Evolutionary conservation across 2,797 vertebrate genomes (phyloP).

Genomic region (Artibeus lituratus): DNA sequence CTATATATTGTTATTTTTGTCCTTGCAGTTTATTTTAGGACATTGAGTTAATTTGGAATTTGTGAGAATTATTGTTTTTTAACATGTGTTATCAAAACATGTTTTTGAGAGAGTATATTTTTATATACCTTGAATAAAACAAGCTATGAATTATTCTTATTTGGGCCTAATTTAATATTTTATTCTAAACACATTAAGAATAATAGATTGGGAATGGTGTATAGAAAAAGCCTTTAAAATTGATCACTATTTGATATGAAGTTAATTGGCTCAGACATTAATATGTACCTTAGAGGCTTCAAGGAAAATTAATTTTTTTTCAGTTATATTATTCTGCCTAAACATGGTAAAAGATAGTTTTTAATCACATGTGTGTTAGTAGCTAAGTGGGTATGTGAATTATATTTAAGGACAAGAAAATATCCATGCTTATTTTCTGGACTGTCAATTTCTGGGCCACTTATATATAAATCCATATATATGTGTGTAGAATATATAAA

Average conservation of each 20-base stretch:
- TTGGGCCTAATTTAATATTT: slow-evolving; percentile 17
- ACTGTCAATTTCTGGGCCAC: background rate
- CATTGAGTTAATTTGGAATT: slow-evolving; percentile 25
- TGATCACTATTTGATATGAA: background rate
- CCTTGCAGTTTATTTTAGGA: background rate
- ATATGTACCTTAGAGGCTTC: background rate
- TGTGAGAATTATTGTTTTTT: slow-evolving; percentile 27
- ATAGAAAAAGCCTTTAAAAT: background rate
- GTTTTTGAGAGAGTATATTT: background rate
- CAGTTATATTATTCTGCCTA: background rate
- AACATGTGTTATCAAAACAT: background rate
- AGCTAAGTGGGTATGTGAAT: background rate
- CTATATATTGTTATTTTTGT: background rate
- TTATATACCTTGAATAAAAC: slow-evolving; percentile 5
- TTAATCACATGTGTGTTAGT: background rate
- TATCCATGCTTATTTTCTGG: background rate
- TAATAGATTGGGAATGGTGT: background rate
- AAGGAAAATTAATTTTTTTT: slow-evolving; percentile 23
- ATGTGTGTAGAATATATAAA: background rate
- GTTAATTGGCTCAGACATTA: background rate
- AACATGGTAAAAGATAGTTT: background rate
- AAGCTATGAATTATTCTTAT: slow-evolving; percentile 22
- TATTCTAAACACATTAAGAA: background rate
- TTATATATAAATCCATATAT: background rate
- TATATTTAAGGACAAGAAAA: slow-evolving; percentile 7